A percentile compares a stretch with the other conserved stretches of the same genome.
Conservation (phyloP, 2,113 vertebrate genomes). For the Carlito syrichta region DNA sequence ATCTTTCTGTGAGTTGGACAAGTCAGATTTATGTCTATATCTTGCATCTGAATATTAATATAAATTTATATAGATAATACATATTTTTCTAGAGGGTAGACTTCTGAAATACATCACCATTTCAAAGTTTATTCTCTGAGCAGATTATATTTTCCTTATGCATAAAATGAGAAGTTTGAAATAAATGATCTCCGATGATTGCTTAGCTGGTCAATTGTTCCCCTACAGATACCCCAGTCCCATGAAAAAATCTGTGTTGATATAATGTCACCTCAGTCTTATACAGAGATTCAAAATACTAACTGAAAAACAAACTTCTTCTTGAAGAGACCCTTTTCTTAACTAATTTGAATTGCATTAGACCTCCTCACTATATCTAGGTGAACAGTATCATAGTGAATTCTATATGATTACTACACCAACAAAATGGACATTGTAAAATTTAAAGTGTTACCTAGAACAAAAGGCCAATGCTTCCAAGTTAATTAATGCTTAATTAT, state of each 20-base stretch:
- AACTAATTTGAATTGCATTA: conserved; percentile 45
- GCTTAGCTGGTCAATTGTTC: neutral
- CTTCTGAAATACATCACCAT: neutral
- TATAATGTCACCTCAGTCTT: neutral
- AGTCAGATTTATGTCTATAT: conserved; percentile 2
- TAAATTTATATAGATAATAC: neutral
- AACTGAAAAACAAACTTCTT: neutral
- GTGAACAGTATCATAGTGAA: conserved; percentile 17
- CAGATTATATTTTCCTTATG: neutral
- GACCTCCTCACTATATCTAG: conserved; percentile 22
- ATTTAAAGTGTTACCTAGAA: conserved; percentile 24
- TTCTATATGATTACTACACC: conserved; percentile 14
- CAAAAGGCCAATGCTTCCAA: conserved; percentile 9
- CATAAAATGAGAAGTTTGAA: neutral
- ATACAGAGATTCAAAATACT: neutral
- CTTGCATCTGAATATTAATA: neutral
- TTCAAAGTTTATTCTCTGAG: neutral
- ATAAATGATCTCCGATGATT: neutral
- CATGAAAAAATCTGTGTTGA: neutral
- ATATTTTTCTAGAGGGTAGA: neutral
- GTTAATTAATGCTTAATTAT: conserved; percentile 38
- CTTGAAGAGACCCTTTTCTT: neutral
- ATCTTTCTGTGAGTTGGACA: neutral
- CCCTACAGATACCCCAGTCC: neutral
- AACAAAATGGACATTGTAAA: conserved; percentile 52